phyloP scores from a whole-genome alignment of 2,888 invertebrate species.

The Melieria picta region DNA sequence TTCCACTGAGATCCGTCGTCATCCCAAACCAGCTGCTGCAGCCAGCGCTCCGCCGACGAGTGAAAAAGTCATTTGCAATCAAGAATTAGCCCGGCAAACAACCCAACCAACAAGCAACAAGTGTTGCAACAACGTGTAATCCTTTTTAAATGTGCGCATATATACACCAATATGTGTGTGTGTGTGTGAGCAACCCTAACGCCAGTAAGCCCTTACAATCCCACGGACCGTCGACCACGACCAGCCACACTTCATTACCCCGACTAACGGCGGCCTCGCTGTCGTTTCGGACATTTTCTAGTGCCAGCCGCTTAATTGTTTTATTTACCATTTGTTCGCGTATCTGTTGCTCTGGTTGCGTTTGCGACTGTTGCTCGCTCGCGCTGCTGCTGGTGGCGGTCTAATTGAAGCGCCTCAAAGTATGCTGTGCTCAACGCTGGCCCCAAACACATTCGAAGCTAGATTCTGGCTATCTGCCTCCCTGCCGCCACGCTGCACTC shows the following conservation, averaged over 20 bases:
- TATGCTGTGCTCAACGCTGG: not conserved
- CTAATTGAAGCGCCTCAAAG: slow-evolving; percentile 10
- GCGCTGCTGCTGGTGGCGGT: slow-evolving; percentile 8
- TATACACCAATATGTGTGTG: not conserved
- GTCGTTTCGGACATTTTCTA: not conserved
- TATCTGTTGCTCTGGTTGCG: slow-evolving; percentile 29
- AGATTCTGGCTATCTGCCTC: no score
- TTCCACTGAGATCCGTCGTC: not conserved
- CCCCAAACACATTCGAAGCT: no score
- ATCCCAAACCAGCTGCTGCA: no score
- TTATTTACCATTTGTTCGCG: slow-evolving; percentile 36
- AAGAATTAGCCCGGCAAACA: not conserved
- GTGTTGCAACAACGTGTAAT: slow-evolving; percentile 5
- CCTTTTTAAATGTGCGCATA: not conserved
- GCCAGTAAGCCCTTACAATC: not conserved
- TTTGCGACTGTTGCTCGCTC: slow-evolving; percentile 2
- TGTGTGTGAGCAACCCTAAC: slow-evolving; percentile 4
- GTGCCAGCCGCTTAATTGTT: slow-evolving; percentile 37
- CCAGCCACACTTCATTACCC: not conserved
- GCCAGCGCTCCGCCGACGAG: no score
- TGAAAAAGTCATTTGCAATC: not conserved
- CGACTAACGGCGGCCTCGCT: not conserved
- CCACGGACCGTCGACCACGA: not conserved
- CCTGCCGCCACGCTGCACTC: no score
- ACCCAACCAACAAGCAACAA: not conserved